phyloP scores from a whole-genome alignment of 2,797 vertebrate genomes.

The Carduelis carduelis region DNA sequence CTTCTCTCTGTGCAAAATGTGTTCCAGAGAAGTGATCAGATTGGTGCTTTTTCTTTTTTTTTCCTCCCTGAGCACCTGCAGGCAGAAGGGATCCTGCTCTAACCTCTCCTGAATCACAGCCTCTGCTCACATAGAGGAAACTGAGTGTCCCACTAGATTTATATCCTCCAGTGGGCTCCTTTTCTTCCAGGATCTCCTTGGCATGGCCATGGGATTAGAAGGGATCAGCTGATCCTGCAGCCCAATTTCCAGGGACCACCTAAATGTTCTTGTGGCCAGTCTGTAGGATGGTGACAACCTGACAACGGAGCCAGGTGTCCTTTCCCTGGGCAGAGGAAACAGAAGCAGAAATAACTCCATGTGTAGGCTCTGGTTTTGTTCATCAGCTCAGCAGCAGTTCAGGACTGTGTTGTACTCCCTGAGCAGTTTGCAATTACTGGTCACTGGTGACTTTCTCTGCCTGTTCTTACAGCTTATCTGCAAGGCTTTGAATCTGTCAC shows the following conservation, averaged over 20 bases:
- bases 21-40: not conserved
- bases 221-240: not conserved
- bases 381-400: not conserved
- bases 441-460: not conserved
- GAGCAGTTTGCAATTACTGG: not conserved
- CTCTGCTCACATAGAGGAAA: not conserved
- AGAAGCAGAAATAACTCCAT: not conserved
- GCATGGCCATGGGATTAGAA: not conserved
- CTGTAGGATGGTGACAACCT: not conserved
- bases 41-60: not conserved
- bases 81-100: not conserved
- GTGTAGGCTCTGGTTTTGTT: not conserved
- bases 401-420: not conserved
- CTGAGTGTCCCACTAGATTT: not conserved
- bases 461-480: not conserved
- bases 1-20: not conserved
- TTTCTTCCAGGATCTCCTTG: not conserved
- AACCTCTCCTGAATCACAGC: not conserved
- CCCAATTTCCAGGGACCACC: not conserved
- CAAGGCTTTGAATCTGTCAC: not conserved
- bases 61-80: not conserved
- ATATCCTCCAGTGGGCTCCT: not conserved
- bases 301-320: not conserved
- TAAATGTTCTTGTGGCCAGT: not conserved
- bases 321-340: not conserved